These are phyloP conservation scores for Tokudaia muenninki DNA, from an alignment of 2,797 vertebrate genomes.

Conservation along the genomic window DNA sequence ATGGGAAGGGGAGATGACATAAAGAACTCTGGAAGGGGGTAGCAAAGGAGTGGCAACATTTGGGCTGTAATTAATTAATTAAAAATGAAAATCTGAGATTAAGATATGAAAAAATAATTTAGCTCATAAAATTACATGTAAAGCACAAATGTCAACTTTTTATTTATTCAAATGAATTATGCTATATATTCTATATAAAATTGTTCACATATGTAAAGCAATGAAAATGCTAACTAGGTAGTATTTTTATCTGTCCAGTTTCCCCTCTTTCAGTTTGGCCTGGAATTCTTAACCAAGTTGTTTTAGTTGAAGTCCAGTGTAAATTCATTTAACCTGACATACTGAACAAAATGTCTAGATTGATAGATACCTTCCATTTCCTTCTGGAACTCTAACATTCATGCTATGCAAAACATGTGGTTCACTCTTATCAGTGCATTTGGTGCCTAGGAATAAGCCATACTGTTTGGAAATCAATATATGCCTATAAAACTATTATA, in stretches of 20 bases:
- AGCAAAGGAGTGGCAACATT: no score
- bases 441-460: neutral
- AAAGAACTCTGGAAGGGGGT: no score
- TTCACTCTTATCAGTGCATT: neutral
- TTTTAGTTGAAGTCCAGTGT: constrained; percentile 1
- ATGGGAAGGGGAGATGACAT: no score
- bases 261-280: neutral
- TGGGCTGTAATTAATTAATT: no score
- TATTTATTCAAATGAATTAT: constrained; percentile 34
- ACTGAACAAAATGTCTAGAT: neutral
- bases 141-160: constrained; percentile 54
- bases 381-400: constrained; percentile 1
- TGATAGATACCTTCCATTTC: neutral
- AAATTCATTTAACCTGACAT: neutral
- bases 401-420: neutral
- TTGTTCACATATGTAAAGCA: constrained; percentile 17
- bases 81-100: no score
- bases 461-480: constrained; percentile 21
- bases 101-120: neutral
- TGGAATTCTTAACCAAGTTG: neutral
- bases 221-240: neutral
- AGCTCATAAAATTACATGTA: constrained; percentile 23
- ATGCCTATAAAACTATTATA: neutral
- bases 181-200: constrained; percentile 27
- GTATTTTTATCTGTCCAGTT: constrained; percentile 1